phyloP scores from a whole-genome alignment of 2,888 invertebrate genomes.

The Lutraria lutraria region DNA sequence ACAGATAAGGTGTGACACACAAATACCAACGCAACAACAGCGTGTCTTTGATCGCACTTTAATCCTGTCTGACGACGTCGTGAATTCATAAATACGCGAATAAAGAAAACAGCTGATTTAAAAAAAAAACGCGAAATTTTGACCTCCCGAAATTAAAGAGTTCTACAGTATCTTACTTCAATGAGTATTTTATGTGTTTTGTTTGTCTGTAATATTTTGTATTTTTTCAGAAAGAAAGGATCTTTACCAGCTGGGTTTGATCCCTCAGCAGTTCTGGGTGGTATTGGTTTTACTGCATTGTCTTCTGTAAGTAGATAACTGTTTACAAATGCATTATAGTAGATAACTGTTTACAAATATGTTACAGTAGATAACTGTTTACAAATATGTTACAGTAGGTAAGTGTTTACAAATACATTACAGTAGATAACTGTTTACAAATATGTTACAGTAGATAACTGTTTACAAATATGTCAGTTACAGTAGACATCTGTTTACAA shows the following conservation, averaged over 20 bases:
- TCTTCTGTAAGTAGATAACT: slow-evolving; percentile 37
- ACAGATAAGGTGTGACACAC: too few relatives aligned
- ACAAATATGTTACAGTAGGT: background rate
- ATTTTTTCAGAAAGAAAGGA: slow-evolving; percentile 58
- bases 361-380: background rate
- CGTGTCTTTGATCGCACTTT: too few relatives aligned
- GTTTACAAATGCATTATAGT: background rate
- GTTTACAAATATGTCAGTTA: background rate
- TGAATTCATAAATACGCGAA: too few relatives aligned
- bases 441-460: background rate
- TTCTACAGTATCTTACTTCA: too few relatives aligned
- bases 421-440: background rate
- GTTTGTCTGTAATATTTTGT: background rate
- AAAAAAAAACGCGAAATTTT: too few relatives aligned
- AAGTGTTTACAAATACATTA: background rate
- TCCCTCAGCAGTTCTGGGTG: slow-evolving; percentile 68
- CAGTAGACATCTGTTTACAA: background rate
- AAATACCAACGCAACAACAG: too few relatives aligned
- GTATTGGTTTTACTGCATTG: slow-evolving; percentile 64
- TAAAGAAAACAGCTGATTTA: too few relatives aligned
- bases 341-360: background rate
- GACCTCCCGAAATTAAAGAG: too few relatives aligned
- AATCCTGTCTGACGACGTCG: too few relatives aligned
- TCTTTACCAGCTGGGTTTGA: slow-evolving; percentile 67
- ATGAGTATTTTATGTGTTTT: too few relatives aligned